Evolutionary conservation across 2,888 invertebrate genomes (phyloP).

Genomic region (Agonopterix alstromeriana): DNA sequence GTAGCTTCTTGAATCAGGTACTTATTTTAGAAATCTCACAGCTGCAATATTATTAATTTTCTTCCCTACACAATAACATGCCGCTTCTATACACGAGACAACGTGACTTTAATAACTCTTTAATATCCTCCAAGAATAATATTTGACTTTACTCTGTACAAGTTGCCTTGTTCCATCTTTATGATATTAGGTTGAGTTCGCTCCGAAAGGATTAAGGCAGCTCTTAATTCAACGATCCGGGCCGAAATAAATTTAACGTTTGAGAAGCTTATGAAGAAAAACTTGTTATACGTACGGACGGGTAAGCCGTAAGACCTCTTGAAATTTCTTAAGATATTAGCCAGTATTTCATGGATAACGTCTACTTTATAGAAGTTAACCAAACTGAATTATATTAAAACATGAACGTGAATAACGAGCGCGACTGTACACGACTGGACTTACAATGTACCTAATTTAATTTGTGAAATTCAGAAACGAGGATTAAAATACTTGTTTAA

Average conservation of each 20-base stretch:
- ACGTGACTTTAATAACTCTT: conserved; percentile 62
- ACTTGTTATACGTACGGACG: conserved; percentile 53
- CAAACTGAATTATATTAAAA: conserved; percentile 10
- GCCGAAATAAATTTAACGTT: conserved; percentile 72
- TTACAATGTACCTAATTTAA: conserved; percentile 37
- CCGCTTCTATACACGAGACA: conserved; percentile 15
- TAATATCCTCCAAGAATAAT: conserved; percentile 68
- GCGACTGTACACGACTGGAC: conserved; percentile 34
- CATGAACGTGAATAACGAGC: conserved; percentile 19
- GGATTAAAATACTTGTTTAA: conserved; percentile 22
- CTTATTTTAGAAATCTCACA: too few species aligned
- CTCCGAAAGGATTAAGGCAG: conserved; percentile 71
- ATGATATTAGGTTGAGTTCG: conserved; percentile 73
- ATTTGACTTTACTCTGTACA: conserved; percentile 70
- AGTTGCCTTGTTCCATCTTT: conserved; percentile 71
- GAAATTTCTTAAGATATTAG: conserved; percentile 36
- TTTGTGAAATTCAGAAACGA: conserved; percentile 25
- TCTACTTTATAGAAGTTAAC: conserved; percentile 5
- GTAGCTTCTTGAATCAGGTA: too few species aligned
- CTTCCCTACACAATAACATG: not conserved
- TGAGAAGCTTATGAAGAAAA: conserved; percentile 71
- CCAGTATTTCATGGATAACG: conserved; percentile 22
- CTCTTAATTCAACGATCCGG: conserved; percentile 69
- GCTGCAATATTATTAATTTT: too few species aligned
- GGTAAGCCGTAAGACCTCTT: conserved; percentile 35